Conservation (phyloP, 1,140 invertebrate species). For the Drosophila kurseongensis region DNA sequence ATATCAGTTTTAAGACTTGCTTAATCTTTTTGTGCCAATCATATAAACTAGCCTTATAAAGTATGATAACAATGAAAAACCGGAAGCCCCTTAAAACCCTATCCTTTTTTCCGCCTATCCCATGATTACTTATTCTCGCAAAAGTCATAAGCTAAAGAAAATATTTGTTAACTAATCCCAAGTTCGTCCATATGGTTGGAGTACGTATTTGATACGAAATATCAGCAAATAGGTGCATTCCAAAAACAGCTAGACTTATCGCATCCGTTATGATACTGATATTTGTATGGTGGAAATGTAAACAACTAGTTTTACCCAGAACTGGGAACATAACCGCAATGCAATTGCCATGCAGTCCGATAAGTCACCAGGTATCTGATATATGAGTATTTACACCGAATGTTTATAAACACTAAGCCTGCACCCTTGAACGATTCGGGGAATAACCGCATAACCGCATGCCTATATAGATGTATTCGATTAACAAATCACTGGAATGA, state of each 20-base stretch:
- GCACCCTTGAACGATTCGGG: slow-evolving; percentile 15
- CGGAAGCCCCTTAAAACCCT: too few relatives aligned
- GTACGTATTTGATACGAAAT: slow-evolving; percentile 16
- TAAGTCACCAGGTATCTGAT: slow-evolving; percentile 42
- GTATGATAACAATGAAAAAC: too few relatives aligned
- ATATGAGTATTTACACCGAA: slow-evolving; percentile 12
- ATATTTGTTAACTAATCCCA: slow-evolving; percentile 2
- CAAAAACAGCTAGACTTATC: slow-evolving; percentile 14
- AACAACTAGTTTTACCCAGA: slow-evolving; percentile 29
- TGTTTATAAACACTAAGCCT: slow-evolving; percentile 5
- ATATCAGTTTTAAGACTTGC: too few relatives aligned
- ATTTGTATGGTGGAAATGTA: slow-evolving; percentile 14
- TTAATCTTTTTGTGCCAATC: too few relatives aligned
- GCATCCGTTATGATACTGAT: slow-evolving; percentile 28
- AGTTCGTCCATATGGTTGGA: neutral
- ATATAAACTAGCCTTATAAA: too few relatives aligned
- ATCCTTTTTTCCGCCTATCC: too few relatives aligned
- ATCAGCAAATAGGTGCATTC: slow-evolving; percentile 27
- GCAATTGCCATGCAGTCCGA: slow-evolving; percentile 22
- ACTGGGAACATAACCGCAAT: slow-evolving; percentile 27
- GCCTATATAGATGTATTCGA: slow-evolving; percentile 32
- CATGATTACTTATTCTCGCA: too few relatives aligned
- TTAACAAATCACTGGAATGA: slow-evolving; percentile 7
- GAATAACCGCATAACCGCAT: slow-evolving; percentile 38
- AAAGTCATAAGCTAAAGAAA: neutral